Evolutionary conservation across 2,113 vertebrate species (phyloP), one percentile per base, ranked within the genome.

Genomic region (Nothobranchius furzeri): DNA sequence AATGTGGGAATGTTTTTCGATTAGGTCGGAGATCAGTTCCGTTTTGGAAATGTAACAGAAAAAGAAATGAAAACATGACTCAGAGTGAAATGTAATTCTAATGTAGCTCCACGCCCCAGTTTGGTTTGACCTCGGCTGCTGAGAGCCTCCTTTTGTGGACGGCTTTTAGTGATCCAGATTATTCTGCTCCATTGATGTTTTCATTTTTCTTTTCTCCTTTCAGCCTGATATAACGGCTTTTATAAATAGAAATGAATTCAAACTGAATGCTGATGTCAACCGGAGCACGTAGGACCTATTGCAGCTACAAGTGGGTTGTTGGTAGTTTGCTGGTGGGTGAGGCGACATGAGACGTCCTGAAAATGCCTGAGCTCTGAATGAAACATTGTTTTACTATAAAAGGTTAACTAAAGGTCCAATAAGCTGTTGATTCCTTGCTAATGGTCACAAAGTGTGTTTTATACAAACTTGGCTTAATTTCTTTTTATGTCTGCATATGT

Each of bases 51-150:
- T 53, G 8, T 9, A 2, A 20, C 53, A 73, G 68, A 67, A 52
- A 61, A 40, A 70, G 65, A 78, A 45, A 42, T 9, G 40, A 30
- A 30, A 30, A 4, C 67, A 65, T 74, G 65, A 81, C 81, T 84
- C 46, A 71, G 37, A 30, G 70, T 70, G 70, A 54, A 80, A 68
- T 69, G 60, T 64, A 56, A 83, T 85, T 84, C 59, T 66, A 77
- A 49, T 75, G 77, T 65, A 12, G 11, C 60, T 50, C 77, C 76
- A 77, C 74, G 73, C 73, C 47, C 56, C 73, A 77, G 52, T 81
- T 85, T 76, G 48, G 64, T 84, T 74, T 81, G 79, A 87, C 83
- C 83, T 81, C 64, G 13, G 14, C 62, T 61, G 67, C 48, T 52
- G 51, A 81, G 17, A 60, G 45, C 55, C 54, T 54, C 51, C 67